Conservation (phyloP, 53 echinoderm and acorn worm species). For the Holothuria scabra region DNA sequence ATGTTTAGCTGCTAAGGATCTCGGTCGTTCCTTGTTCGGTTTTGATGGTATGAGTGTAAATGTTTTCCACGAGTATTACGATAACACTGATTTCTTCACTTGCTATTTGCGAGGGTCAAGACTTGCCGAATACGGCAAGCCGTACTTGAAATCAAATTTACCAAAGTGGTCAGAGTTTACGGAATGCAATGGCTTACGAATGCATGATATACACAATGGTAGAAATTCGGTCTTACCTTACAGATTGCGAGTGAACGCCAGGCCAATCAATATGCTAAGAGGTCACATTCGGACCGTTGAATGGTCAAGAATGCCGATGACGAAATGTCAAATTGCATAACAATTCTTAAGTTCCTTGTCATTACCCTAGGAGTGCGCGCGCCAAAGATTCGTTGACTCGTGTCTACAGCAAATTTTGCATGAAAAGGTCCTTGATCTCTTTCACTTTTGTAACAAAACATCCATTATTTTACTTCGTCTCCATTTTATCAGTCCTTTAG, state of each 20-base stretch:
- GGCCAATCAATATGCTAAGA: constrained; percentile 29
- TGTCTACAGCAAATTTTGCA: too few relatives aligned
- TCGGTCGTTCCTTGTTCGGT: too few relatives aligned
- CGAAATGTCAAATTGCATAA: not conserved
- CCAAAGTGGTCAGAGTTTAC: constrained; percentile 56
- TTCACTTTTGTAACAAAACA: too few relatives aligned
- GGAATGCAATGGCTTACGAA: constrained; percentile 53
- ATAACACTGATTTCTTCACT: constrained; percentile 68
- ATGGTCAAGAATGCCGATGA: constrained; percentile 5
- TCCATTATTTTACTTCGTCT: too few relatives aligned
- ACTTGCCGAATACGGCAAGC: constrained; percentile 1
- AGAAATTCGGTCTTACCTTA: constrained; percentile 70
- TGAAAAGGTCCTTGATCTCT: too few relatives aligned
- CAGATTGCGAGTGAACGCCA: not conserved
- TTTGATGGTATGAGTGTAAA: not conserved
- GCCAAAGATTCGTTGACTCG: too few relatives aligned
- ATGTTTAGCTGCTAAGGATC: too few relatives aligned
- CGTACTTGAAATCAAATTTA: not conserved
- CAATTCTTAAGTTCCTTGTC: too few relatives aligned
- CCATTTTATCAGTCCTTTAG: too few relatives aligned
- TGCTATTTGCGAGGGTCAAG: constrained; percentile 63
- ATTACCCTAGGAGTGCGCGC: too few relatives aligned
- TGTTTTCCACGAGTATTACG: constrained; percentile 31
- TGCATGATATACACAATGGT: constrained; percentile 69
- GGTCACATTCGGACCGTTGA: constrained; percentile 12